phyloP scores from a whole-genome alignment of 2,797 vertebrate species.

The Tenualosa ilisha region DNA sequence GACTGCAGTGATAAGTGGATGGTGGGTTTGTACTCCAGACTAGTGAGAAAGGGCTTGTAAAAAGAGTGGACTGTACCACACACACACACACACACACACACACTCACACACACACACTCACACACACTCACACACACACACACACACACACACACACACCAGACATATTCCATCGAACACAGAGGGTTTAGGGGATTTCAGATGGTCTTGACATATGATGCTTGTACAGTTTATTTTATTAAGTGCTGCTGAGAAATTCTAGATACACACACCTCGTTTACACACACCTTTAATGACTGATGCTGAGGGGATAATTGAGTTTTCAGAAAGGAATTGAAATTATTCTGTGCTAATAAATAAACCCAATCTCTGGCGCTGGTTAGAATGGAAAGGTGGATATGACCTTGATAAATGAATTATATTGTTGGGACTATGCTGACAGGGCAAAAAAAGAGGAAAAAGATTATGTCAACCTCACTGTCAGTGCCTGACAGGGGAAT shows the following conservation, averaged over 20 bases:
- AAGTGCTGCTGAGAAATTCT: background rate
- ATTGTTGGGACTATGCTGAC: constrained; percentile 18
- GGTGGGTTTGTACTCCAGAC: background rate
- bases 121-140: too few relatives aligned
- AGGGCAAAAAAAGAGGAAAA: background rate
- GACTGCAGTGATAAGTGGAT: background rate
- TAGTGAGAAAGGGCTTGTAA: background rate
- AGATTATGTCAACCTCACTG: background rate
- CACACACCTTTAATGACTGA: constrained; percentile 43
- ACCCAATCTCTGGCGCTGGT: background rate
- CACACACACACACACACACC: background rate
- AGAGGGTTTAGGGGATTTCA: background rate
- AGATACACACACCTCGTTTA: constrained; percentile 22
- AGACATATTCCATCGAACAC: background rate
- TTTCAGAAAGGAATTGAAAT: background rate
- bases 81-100: background rate
- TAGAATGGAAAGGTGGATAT: constrained; percentile 1
- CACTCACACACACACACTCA: too few relatives aligned
- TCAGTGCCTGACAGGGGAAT: background rate
- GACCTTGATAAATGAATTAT: constrained; percentile 43
- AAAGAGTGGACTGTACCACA: background rate
- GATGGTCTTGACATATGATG: constrained; percentile 35
- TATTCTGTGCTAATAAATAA: background rate
- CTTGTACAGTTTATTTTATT: constrained; percentile 46
- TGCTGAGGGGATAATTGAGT: background rate